Percentiles rank a stretch among this genome's conserved stretches.
These are phyloP conservation scores for Fistularia tabacaria DNA, from an alignment of 2,797 vertebrate genomes.

Conservation along the genomic window DNA sequence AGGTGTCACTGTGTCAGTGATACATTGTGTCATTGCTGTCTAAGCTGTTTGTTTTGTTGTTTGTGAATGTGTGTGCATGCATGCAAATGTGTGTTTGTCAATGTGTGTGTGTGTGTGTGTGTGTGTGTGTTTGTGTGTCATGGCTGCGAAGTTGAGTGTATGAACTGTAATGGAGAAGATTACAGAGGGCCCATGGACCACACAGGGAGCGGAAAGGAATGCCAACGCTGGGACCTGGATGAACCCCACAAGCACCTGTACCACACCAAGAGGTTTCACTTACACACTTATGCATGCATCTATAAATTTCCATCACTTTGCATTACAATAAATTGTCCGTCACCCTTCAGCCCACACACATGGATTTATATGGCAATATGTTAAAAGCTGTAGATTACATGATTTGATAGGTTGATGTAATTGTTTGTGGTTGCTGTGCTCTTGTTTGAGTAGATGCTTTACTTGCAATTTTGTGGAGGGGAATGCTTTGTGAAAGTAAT, in stretches of 20 bases:
- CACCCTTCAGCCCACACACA: conserved; percentile 20
- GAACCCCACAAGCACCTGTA: conserved; percentile 91
- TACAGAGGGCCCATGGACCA: conserved; percentile 97
- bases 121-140: conserved; percentile 17
- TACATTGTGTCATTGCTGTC: no score
- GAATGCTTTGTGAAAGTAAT: no score
- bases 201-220: conserved; percentile 91
- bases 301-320: not conserved
- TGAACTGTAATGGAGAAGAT: conserved; percentile 92
- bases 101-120: conserved; percentile 4
- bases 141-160: conserved; percentile 86
- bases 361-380: not conserved
- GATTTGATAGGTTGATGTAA: conserved; percentile 1
- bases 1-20: no score
- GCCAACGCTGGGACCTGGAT: conserved; percentile 95
- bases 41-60: conserved; percentile 11
- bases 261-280: conserved; percentile 84
- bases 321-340: conserved; percentile 7
- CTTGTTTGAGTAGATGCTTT: no score
- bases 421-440: conserved; percentile 4
- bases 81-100: no score
- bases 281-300: conserved; percentile 2
- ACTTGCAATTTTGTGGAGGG: no score
- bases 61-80: conserved; percentile 12
- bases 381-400: no score